Evolutionary conservation across 2,888 invertebrate genomes (phyloP), one percentile per base, ranked within the genome.

Genomic region (Rhogogaster chlorosoma): DNA sequence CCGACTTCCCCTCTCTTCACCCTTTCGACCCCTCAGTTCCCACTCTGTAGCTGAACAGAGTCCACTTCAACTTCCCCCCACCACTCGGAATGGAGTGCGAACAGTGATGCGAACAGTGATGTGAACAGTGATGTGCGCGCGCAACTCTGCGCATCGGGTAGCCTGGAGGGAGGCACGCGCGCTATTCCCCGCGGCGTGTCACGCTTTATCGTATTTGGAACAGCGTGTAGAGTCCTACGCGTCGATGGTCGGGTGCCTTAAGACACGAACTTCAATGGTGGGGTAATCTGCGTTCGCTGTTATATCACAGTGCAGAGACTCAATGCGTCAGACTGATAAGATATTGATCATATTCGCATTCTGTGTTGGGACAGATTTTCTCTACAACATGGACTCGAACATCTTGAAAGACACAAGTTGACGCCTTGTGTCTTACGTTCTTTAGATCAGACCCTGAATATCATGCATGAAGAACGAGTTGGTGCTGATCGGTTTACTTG

Each of bases 91-190:
- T 84, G 84, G 87, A 70, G 64, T 82, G 86, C 85, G 86, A 84
- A 73, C 84, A 84, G 87, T 88, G 88, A 89, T 80, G 86, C 84
- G 86, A 84, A 71, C 84, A 84, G 87, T 87, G 88, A 89, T 89
- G 90, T 89, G 89, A 88, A 87, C 87, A 90, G 45, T 87, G 88
- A 90, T 89, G 88, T 91, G 92, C 92, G 92, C 91, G 92, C 92
- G 91, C 93, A 90, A 86, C 86, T 18, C 64, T 84, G 84, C 87
- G 78, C 83, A 85, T 57, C 64, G 83, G 80, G 80, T 85, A 82
- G 85, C 85, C 88, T 86, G 86, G 88, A 88, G 86, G 88, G 89
- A 89, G 88, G 87, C 88, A 88, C 89, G 89, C 89, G 90, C 89
- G 87, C 86, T 80, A 67, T 85, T 85, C 85, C 85, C 80, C 84